phyloP scores from a whole-genome alignment of 2,113 vertebrate species.

The Chrysemys picta region DNA sequence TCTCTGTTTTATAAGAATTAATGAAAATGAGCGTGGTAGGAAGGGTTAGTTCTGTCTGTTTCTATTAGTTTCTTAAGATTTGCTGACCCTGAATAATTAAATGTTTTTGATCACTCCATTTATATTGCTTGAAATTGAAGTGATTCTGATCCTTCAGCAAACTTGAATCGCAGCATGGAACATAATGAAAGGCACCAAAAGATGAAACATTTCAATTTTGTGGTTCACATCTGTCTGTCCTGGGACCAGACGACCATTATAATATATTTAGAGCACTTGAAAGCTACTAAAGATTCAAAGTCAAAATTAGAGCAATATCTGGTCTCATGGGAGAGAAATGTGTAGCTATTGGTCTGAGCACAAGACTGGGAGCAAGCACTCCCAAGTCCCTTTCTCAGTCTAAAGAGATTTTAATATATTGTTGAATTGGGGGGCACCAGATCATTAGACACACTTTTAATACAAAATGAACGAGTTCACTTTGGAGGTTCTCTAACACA shows the following conservation, averaged over 20 bases:
- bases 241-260: conserved; percentile 72
- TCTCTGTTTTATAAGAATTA: conserved; percentile 56
- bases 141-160: conserved; percentile 76
- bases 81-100: conserved; percentile 70
- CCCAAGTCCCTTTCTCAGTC: not conserved
- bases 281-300: conserved; percentile 71
- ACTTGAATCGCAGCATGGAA: conserved; percentile 74
- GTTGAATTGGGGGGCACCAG: not conserved
- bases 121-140: conserved; percentile 75
- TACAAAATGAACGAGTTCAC: conserved; percentile 65
- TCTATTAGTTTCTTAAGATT: conserved; percentile 58
- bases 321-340: not conserved
- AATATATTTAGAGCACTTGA: conserved; percentile 71
- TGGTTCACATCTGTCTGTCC: conserved; percentile 74
- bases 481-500: not conserved
- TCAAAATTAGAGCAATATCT: conserved; percentile 63
- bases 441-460: conserved; percentile 71
- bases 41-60: conserved; percentile 68
- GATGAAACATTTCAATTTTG: conserved; percentile 76
- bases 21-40: conserved; percentile 60
- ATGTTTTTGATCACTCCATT: conserved; percentile 72
- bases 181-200: conserved; percentile 75
- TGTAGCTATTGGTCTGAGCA: not conserved
- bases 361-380: conserved; percentile 28
- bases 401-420: not conserved